Evolutionary conservation across 1,140 invertebrate species (phyloP), one percentile per base, ranked within the genome.

Genomic region (Monomorium pharaonis): DNA sequence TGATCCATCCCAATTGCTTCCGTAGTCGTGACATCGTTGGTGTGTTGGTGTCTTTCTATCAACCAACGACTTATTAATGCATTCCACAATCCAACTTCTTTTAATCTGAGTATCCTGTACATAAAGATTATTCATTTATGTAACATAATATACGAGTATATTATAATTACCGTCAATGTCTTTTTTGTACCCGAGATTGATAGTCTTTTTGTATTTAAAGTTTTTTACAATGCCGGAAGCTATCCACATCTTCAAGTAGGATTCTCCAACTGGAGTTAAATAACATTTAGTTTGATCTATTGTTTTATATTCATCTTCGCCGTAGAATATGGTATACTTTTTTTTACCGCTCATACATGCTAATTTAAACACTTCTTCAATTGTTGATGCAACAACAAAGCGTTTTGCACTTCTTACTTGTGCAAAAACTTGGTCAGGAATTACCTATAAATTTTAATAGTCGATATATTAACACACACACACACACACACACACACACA

Each of bases 111-210:
- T 51, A 92, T 87, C 49, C 91, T 91, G 5, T 67, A 21, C 2
- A 49, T 24, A 24, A 49, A 33, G 49, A 33, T 51, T 24, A 78
- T 10, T 10, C 12, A 1, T 65, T 65, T 1, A 30, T 12, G 5
- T 51, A 67, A 18, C 2, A 49, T 2, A 37, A 37, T 37, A 16
- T 6, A 2, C 3, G 2, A 18, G 14, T 30, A 12, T 60, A 16
- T 47, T 49, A 63, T 10, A 49, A 49, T 10, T 49, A 2, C 3
- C 30, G 16, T 0, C 1, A 6, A 42, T 21, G 10, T 56, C 30
- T 54, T 24, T 76, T 88, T 37, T 37, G n/a, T 88, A 92, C 91
- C 87, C 91, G 0, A 84, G n/a, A 54, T 92, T 88, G 9, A 92
- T 84, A 0, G 84, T 60, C 6, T 76, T 78, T 60, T 84, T 92